phyloP scores from a whole-genome alignment of 2,113 vertebrate genomes.

The Nyctibius bracteatus region DNA sequence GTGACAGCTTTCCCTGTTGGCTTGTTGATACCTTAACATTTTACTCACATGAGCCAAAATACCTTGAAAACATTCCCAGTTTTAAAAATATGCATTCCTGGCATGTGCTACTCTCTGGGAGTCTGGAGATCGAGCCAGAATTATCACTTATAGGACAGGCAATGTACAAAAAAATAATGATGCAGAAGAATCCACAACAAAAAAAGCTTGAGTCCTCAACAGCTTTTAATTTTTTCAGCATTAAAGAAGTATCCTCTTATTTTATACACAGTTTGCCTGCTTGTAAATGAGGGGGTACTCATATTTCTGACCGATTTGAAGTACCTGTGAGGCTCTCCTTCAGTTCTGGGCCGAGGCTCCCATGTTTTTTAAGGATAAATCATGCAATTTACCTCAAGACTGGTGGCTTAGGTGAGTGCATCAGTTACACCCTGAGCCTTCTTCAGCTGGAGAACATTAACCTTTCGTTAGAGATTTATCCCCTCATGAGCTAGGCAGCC shows the following conservation, averaged over 20 bases:
- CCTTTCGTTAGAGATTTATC: background rate
- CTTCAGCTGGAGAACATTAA: background rate
- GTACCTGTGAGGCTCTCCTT: background rate
- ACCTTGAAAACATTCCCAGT: conserved; percentile 51
- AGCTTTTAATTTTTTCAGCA: background rate
- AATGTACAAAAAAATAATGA: background rate
- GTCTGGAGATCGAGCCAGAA: background rate
- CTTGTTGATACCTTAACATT: conserved; percentile 41
- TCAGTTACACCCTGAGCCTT: background rate
- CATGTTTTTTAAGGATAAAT: background rate
- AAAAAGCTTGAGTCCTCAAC: background rate
- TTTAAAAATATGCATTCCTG: conserved; percentile 53
- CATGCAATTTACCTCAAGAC: background rate
- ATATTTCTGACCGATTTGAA: background rate
- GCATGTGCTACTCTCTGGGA: conserved; percentile 40
- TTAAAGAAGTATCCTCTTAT: background rate
- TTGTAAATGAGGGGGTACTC: background rate
- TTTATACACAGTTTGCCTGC: background rate
- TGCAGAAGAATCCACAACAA: background rate
- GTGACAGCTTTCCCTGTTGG: conserved; percentile 24
- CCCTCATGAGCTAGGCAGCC: background rate
- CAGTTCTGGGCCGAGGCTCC: background rate
- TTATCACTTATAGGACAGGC: background rate
- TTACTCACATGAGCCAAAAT: conserved; percentile 18
- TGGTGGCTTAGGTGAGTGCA: background rate